Evolutionary conservation across 1,140 invertebrate genomes (phyloP), one percentile per base, ranked within the genome.

Genomic region (Lysiphlebus fabarum): DNA sequence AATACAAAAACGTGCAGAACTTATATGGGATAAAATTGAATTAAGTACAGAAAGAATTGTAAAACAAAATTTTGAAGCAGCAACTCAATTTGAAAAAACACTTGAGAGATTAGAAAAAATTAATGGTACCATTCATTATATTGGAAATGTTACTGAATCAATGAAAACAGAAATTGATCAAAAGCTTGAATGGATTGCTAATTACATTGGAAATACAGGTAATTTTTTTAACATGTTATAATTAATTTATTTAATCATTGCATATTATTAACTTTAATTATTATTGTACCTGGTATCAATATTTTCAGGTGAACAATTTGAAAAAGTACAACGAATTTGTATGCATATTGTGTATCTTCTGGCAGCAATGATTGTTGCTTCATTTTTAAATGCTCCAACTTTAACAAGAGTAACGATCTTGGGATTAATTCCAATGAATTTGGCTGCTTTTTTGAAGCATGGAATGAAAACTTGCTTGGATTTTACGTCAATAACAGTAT

Each of bases 71-170:
- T 66, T 77, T 63, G 67, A 80, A 56, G 81, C 84, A 41, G 71
- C 79, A n/a, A 49, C 66, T 4, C 81, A 85, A 55, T 87, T 85
- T 62, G 67, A 82, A 42, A 69, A 77, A 17, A 84, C 85, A 40
- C 71, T 86, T 41, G 65, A 79, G n/a, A 85, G 84, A 67, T 70
- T 88, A 4, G 64, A 74, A n/a, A 81, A 83, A 67, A 84, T 88
- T 40, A 88, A 87, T 64, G 63, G 68, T 12, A 86, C 84, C 0
- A 81, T 88, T 38, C 71, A 81, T 50, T 81, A 73, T 61, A 64
- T 87, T 17, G 78, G 82, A 67, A 64, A 76, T 55, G 62, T 86
- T 5, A 78, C 86, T 9, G 74, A 78, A 12, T 73, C 69, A 1
- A 84, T 85, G 65, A 72, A 76, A 44, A 43, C 64, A 36, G 78